Evolutionary conservation across 2,113 vertebrate species (phyloP).

Genomic region (Hemichromis elongatus): DNA sequence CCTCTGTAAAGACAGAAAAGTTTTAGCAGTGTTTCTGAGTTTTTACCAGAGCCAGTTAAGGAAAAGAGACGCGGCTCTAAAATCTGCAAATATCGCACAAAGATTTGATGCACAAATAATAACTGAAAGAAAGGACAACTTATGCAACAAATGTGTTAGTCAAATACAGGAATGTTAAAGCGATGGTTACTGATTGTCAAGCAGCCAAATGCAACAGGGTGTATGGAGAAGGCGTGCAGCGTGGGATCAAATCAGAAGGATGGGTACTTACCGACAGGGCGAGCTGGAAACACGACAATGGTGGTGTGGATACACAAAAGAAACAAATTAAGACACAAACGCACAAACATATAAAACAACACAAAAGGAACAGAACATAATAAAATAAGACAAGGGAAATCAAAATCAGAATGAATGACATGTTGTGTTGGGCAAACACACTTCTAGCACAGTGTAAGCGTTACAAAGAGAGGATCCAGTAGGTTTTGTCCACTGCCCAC

Average conservation of each 20-base stretch:
- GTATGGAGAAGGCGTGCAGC: slow-evolving; percentile 78
- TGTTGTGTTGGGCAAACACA: slow-evolving; percentile 74
- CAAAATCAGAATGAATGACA: slow-evolving; percentile 93
- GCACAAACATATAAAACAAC: slow-evolving; percentile 43
- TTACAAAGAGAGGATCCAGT: slow-evolving; percentile 42
- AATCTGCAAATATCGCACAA: background rate
- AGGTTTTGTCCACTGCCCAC: background rate
- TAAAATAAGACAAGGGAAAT: slow-evolving; percentile 74
- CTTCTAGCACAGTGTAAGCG: slow-evolving; percentile 65
- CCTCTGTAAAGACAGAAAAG: background rate
- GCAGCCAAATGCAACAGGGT: slow-evolving; percentile 36
- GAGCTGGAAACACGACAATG: slow-evolving; percentile 98
- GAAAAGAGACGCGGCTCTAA: background rate
- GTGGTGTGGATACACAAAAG: slow-evolving; percentile 85
- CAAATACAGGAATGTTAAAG: slow-evolving; percentile 57
- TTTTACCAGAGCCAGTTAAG: background rate
- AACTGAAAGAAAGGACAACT: background rate
- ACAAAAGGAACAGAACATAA: slow-evolving; percentile 62
- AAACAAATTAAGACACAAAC: slow-evolving; percentile 74
- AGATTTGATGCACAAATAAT: background rate
- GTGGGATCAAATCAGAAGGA: slow-evolving; percentile 83
- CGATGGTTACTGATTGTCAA: slow-evolving; percentile 45
- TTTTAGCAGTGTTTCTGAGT: background rate
- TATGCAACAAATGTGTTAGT: slow-evolving; percentile 17
- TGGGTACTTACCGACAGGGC: slow-evolving; percentile 99